A percentile compares a stretch with the other conserved stretches of the same genome.
phyloP scores from a whole-genome alignment of 2,797 vertebrate genomes.

The Caiman crocodilus region DNA sequence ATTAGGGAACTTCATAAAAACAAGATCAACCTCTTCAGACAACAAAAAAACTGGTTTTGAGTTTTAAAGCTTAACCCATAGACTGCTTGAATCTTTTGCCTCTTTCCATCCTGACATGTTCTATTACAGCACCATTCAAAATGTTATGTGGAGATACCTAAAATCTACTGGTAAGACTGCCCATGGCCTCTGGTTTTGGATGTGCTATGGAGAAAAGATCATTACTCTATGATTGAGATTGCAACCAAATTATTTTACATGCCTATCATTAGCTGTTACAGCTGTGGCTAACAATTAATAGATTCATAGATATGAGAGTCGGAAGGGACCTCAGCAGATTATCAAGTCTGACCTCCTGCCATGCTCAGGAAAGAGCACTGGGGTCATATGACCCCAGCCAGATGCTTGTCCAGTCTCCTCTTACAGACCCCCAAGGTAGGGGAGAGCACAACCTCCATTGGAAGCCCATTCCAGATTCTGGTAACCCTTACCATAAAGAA shows the following conservation, averaged over 20 bases:
- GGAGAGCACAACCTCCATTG: no score
- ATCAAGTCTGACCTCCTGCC: no score
- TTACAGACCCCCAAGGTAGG: no score
- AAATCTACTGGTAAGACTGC: not conserved
- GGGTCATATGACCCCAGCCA: no score
- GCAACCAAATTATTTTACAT: constrained; percentile 9
- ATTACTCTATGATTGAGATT: constrained; percentile 7
- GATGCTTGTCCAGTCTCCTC: no score
- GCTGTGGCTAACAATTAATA: not conserved
- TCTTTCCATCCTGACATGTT: not conserved
- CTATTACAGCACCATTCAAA: constrained; percentile 12
- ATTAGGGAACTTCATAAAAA: constrained; percentile 37
- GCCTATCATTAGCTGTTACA: constrained; percentile 1
- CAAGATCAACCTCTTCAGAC: not conserved
- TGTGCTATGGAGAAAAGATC: constrained; percentile 19
- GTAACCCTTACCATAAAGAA: no score
- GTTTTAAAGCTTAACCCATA: constrained; percentile 18
- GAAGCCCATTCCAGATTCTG: no score
- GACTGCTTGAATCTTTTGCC: not conserved
- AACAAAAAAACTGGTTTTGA: not conserved
- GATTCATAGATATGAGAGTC: no score
- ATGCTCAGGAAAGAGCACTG: no score
- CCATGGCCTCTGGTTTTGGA: constrained; percentile 17
- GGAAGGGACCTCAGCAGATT: no score
- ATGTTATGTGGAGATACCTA: constrained; percentile 20